Percentiles rank a stretch among this genome's conserved stretches.
These are phyloP conservation scores for Triops longicaudatus DNA, from an alignment of 1,140 invertebrate species.

Conservation along the genomic window DNA sequence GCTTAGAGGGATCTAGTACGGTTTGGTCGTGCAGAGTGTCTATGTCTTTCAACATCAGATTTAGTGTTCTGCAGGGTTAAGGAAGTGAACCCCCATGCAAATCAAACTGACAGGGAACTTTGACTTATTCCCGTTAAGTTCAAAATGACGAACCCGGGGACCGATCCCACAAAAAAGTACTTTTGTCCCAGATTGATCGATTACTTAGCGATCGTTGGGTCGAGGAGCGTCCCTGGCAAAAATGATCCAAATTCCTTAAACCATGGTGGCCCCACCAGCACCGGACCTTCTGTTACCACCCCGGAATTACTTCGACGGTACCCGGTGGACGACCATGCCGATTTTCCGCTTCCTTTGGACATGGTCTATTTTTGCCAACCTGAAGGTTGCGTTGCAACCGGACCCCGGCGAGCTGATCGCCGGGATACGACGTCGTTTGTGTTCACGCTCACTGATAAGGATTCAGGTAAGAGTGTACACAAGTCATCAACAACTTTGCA, in stretches of 20 bases:
- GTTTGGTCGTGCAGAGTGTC: neutral
- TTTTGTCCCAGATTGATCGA: constrained; percentile 78
- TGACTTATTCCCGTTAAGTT: neutral
- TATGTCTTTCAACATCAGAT: neutral
- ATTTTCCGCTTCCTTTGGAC: constrained; percentile 92
- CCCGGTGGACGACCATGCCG: constrained; percentile 54
- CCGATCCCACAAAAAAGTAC: constrained; percentile 50
- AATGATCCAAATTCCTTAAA: constrained; percentile 42
- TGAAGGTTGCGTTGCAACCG: constrained; percentile 72
- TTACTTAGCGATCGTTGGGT: constrained; percentile 93
- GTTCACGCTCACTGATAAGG: constrained; percentile 97
- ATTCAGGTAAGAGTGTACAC: constrained; percentile 61
- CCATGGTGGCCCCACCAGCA: neutral
- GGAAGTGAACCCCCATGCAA: neutral
- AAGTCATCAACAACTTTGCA: neutral
- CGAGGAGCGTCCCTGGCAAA: constrained; percentile 53
- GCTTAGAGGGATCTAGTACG: neutral
- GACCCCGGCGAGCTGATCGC: constrained; percentile 72
- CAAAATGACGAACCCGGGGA: constrained; percentile 17
- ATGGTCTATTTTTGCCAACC: constrained; percentile 99
- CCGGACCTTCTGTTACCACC: constrained; percentile 46
- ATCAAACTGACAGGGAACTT: neutral
- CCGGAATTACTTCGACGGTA: constrained; percentile 72
- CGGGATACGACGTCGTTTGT: constrained; percentile 93
- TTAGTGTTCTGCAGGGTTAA: neutral